These are phyloP conservation scores for Arion vulgaris DNA, from an alignment of 1,140 invertebrate genomes.

Conservation along the genomic window DNA sequence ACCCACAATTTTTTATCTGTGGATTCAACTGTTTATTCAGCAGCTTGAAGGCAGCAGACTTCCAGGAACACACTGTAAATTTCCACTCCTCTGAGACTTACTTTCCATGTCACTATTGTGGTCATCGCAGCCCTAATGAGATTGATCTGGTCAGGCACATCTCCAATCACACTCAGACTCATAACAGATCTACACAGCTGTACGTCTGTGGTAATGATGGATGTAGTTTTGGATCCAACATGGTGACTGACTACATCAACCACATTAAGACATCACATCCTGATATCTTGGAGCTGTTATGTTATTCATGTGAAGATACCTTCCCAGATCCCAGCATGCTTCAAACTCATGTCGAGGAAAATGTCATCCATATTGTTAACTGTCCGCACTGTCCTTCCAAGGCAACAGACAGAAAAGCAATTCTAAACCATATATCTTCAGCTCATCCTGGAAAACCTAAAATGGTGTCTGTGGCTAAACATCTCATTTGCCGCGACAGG, in stretches of 20 bases:
- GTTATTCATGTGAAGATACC: conserved; percentile 50
- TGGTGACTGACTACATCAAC: conserved; percentile 52
- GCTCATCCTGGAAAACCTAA: conserved; percentile 60
- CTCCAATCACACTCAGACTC: conserved; percentile 49
- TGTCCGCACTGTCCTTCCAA: conserved; percentile 61
- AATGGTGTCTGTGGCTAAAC: conserved; percentile 60
- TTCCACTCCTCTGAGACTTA: conserved; percentile 45
- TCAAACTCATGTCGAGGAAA: conserved; percentile 52
- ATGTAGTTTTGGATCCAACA: conserved; percentile 56
- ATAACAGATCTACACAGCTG: conserved; percentile 48
- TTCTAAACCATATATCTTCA: conserved; percentile 54
- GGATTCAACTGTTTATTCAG: conserved; percentile 59
- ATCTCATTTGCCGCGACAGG: conserved; percentile 59
- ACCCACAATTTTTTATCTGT: conserved; percentile 55
- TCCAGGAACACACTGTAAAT: conserved; percentile 51
- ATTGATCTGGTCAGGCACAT: conserved; percentile 56
- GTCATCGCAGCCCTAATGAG: conserved; percentile 50
- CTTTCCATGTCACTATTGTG: conserved; percentile 60
- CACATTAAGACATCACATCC: conserved; percentile 56
- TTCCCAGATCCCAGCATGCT: conserved; percentile 44
- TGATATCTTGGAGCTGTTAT: conserved; percentile 42
- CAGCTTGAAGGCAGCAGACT: conserved; percentile 49
- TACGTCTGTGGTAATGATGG: conserved; percentile 54
- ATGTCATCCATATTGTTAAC: conserved; percentile 57
- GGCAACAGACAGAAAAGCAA: conserved; percentile 51